Evolutionary conservation across 2,113 vertebrate genomes (phyloP).

Genomic region (Zosterops borbonicus): DNA sequence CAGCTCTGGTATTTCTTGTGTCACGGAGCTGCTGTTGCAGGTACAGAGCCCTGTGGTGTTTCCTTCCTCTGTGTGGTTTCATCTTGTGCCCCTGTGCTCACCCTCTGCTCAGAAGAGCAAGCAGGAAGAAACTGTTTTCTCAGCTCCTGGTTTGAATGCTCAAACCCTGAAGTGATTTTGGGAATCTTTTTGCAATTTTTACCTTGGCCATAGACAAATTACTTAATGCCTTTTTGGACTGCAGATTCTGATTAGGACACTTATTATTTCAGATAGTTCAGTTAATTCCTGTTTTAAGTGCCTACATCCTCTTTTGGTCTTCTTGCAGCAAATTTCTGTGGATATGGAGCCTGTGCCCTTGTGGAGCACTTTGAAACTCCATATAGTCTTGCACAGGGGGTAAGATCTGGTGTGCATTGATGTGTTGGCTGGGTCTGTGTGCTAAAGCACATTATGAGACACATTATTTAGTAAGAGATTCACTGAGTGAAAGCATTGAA

Average conservation of each 20-base stretch:
- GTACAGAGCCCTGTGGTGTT: not conserved
- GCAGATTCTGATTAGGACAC: not conserved
- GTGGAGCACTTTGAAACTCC: not conserved
- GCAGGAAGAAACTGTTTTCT: not conserved
- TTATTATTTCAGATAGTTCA: not conserved
- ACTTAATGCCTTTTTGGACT: not conserved
- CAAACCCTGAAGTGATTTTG: not conserved
- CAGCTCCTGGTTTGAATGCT: not conserved
- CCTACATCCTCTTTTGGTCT: not conserved
- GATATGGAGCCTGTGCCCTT: not conserved
- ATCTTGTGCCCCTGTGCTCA: not conserved
- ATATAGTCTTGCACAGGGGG: not conserved
- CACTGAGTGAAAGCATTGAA: not conserved
- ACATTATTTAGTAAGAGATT: not conserved
- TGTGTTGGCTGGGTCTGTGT: not conserved
- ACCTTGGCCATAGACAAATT: not conserved
- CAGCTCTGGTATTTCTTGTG: not conserved
- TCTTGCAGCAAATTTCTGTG: not conserved
- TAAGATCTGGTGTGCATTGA: not conserved
- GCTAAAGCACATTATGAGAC: not conserved
- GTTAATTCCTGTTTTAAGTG: not conserved
- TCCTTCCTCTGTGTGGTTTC: not conserved
- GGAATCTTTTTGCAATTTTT: not conserved
- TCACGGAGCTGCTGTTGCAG: accelerated
- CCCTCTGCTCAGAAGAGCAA: not conserved